Percentiles rank a stretch among this genome's conserved stretches.
These are phyloP conservation scores for Chromis chromis DNA, from an alignment of 2,797 vertebrate genomes.

Conservation along the genomic window DNA sequence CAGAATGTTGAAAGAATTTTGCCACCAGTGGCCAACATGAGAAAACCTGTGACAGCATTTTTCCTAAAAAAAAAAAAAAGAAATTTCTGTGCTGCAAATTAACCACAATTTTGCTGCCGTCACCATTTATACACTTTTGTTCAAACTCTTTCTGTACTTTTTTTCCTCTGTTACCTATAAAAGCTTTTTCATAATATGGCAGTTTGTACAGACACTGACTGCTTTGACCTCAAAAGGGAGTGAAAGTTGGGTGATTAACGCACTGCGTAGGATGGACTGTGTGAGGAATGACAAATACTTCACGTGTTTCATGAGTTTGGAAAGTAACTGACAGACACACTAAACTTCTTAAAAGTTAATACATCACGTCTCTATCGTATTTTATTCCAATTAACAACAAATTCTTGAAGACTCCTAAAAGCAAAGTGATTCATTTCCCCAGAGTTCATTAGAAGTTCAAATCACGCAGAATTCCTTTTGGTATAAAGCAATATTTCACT, in stretches of 20 bases:
- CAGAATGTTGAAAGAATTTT: too few relatives aligned
- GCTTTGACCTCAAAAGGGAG: slow-evolving; percentile 43
- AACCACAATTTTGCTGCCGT: too few relatives aligned
- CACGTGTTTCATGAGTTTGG: slow-evolving; percentile 37
- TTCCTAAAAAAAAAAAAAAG: too few relatives aligned
- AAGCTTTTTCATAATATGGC: neutral
- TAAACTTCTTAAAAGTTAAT: slow-evolving; percentile 23
- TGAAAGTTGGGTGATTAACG: slow-evolving; percentile 43
- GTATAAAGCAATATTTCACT: slow-evolving; percentile 6
- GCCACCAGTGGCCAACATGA: too few relatives aligned
- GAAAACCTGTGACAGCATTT: too few relatives aligned
- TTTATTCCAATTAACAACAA: slow-evolving; percentile 20
- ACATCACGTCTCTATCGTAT: slow-evolving; percentile 3
- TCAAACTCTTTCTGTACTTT: neutral
- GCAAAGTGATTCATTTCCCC: neutral
- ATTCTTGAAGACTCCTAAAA: slow-evolving; percentile 32
- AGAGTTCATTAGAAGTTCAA: slow-evolving; percentile 53
- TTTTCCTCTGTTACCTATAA: neutral
- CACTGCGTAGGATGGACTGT: slow-evolving; percentile 32
- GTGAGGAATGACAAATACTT: slow-evolving; percentile 44
- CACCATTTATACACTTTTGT: neutral
- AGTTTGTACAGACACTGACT: slow-evolving; percentile 6
- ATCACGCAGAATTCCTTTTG: slow-evolving; percentile 17
- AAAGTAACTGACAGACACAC: slow-evolving; percentile 27
- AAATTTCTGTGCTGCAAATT: too few relatives aligned